Percentiles rank a stretch among this genome's conserved stretches.
phyloP scores from a whole-genome alignment of 2,888 invertebrate species.

The Phorcus lineatus region DNA sequence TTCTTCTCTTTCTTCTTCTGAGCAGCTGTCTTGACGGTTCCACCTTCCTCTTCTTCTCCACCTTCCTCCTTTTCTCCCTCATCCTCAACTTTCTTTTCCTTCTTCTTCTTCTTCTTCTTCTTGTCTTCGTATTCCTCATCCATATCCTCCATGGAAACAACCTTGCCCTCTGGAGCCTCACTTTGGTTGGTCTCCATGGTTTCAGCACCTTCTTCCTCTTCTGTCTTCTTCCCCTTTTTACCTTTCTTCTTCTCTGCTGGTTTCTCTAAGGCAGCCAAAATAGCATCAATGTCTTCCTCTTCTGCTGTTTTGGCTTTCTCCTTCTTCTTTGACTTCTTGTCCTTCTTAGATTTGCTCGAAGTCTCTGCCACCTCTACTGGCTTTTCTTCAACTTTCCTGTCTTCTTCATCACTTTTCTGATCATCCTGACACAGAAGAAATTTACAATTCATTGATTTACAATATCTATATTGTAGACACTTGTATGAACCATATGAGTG shows the following conservation, averaged over 20 bases:
- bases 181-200: slow-evolving; percentile 29
- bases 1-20: slow-evolving; percentile 78
- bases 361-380: slow-evolving; percentile 29
- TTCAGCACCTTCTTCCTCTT: slow-evolving; percentile 29
- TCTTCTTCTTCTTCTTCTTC: slow-evolving; percentile 49
- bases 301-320: slow-evolving; percentile 59
- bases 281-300: slow-evolving; percentile 73
- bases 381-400: slow-evolving; percentile 22
- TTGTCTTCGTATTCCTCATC: slow-evolving; percentile 57
- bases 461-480: too few species aligned
- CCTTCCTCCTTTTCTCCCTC: slow-evolving; percentile 34
- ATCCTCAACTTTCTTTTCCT: slow-evolving; percentile 38
- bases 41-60: slow-evolving; percentile 83
- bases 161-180: slow-evolving; percentile 34
- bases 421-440: slow-evolving; percentile 21
- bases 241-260: slow-evolving; percentile 53
- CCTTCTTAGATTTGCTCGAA: slow-evolving; percentile 44
- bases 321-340: slow-evolving; percentile 60
- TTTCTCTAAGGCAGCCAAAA: slow-evolving; percentile 70
- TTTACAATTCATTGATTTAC: background rate
- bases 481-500: too few species aligned
- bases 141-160: slow-evolving; percentile 54
- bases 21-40: slow-evolving; percentile 77
- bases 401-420: slow-evolving; percentile 41
- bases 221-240: slow-evolving; percentile 56